Percentiles rank a stretch among this genome's conserved stretches.
phyloP scores from a whole-genome alignment of 30 jellyfish, hydroid and myxozoan species.

The Cassiopea xamachana region DNA sequence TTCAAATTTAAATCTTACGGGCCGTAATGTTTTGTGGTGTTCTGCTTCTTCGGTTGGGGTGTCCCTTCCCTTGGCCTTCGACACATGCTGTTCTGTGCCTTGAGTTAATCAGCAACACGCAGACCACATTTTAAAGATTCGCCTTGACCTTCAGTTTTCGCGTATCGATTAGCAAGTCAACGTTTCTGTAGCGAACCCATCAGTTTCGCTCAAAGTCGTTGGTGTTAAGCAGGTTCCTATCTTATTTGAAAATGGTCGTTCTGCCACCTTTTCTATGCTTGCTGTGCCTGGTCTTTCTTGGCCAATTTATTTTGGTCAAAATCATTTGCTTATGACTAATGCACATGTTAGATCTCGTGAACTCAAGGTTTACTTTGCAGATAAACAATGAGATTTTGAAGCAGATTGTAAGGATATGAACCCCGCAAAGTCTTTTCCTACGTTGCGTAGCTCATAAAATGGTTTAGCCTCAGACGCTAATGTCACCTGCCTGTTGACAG shows the following conservation, averaged over 20 bases:
- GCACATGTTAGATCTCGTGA: conserved; percentile 18
- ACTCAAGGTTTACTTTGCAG: conserved; percentile 32
- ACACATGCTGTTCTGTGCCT: conserved; percentile 29
- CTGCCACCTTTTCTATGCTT: conserved; percentile 47
- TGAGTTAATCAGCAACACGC: conserved; percentile 7
- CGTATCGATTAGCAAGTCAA: conserved; percentile 31
- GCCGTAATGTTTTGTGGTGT: conserved; percentile 43
- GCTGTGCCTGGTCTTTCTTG: conserved; percentile 37
- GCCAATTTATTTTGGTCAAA: conserved; percentile 39
- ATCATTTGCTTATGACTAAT: conserved; percentile 22
- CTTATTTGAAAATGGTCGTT: conserved; percentile 33
- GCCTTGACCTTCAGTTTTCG: conserved; percentile 18
- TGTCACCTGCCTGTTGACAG: not conserved
- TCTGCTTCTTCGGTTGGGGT: conserved; percentile 57
- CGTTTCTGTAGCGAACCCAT: conserved; percentile 38
- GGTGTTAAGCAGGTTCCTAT: conserved; percentile 55
- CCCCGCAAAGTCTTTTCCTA: conserved; percentile 1
- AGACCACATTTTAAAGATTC: not conserved
- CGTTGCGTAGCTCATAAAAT: not conserved
- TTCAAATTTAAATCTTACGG: conserved; percentile 40
- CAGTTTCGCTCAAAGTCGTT: conserved; percentile 20
- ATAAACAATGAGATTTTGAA: not conserved
- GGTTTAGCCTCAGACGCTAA: not conserved
- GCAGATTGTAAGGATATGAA: not conserved
- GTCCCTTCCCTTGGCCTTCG: conserved; percentile 50